These are phyloP conservation scores for Sebastes steindachneri DNA, from an alignment of 2,797 vertebrate genomes.

Conservation along the genomic window DNA sequence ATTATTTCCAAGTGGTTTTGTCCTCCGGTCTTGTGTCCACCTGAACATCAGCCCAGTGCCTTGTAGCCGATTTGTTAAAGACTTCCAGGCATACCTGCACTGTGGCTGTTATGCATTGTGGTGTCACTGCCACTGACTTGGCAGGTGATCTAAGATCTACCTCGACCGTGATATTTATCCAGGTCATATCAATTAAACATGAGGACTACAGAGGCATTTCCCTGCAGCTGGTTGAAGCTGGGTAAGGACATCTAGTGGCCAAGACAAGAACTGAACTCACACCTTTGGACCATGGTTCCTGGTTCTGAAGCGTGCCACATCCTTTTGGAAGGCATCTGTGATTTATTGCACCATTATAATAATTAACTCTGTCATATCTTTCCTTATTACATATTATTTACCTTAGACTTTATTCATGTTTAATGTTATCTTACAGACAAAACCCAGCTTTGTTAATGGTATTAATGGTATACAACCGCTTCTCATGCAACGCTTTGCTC, in stretches of 20 bases:
- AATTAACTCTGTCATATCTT: background rate
- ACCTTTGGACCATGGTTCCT: background rate
- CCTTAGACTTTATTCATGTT: background rate
- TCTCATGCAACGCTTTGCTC: background rate
- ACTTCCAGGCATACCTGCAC: slow-evolving; percentile 9
- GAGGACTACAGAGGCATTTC: slow-evolving; percentile 16
- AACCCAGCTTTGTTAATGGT: background rate
- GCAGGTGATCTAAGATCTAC: slow-evolving; percentile 35
- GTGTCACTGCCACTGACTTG: slow-evolving; percentile 33
- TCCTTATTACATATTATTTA: background rate
- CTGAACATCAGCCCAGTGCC: background rate
- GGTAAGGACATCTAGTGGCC: slow-evolving; percentile 77
- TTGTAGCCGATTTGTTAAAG: slow-evolving; percentile 21
- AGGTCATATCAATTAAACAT: slow-evolving; percentile 66
- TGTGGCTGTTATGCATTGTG: slow-evolving; percentile 3
- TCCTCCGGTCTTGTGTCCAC: background rate
- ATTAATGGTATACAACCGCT: background rate
- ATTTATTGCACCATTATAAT: background rate
- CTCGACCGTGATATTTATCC: slow-evolving; percentile 37
- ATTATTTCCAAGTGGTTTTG: background rate
- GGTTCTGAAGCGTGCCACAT: background rate
- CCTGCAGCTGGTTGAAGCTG: slow-evolving; percentile 49
- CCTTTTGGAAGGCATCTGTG: background rate
- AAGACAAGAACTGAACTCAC: slow-evolving; percentile 41
- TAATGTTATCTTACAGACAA: background rate